Evolutionary conservation across 2,888 invertebrate genomes (phyloP), one percentile per base, ranked within the genome.

Genomic region (Himalopsyche tibetana): DNA sequence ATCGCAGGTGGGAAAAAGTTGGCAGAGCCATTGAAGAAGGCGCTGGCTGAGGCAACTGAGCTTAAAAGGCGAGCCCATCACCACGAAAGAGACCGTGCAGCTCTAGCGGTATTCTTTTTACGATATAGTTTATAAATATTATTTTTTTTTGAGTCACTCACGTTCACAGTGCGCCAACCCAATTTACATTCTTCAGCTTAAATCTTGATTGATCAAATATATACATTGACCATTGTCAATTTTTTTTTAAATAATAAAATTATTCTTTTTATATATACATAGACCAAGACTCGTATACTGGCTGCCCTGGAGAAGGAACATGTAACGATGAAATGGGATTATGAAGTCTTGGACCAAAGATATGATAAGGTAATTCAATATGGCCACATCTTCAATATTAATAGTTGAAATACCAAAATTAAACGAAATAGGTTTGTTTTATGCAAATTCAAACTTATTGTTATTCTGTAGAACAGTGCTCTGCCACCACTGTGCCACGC

Each of bases 81-180:
- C 91, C 97, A 97, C 89, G 96, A 97, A 87, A 96, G 97, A 89
- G 97, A 98, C 91, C 97, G 97, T 90, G 94, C 95, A 88, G 95
- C 96, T 80, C 92, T 97, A 88, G 93, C 93, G 88, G 95, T 95
- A 89, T 88, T 83, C 80, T 19, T 19, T 38, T 36, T 5, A 51
- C 15, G 4, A 3, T 38, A 82, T 4, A 80, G 36, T 11, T 63
- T 63, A 63, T 19, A 5, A 19, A n/a, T n/a, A 56, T 12, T 38
- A 36, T 4, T n/a, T 51, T 56, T 83, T 11, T 38, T 11, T 17
- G 38, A 38, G 0, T 4, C 55, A 51, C 36, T 8, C 4, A 12
- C 36, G 28, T 36, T 55, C 4, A 17, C 42, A 82, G 19, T 42
- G 17, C 17, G 2, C 19, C 15, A 82, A 82, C 12, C 40, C 40